A percentile compares a stretch with the other conserved stretches of the same genome.
phyloP scores from a whole-genome alignment of 2,113 vertebrate genomes.

The Entosphenus tridentatus region DNA sequence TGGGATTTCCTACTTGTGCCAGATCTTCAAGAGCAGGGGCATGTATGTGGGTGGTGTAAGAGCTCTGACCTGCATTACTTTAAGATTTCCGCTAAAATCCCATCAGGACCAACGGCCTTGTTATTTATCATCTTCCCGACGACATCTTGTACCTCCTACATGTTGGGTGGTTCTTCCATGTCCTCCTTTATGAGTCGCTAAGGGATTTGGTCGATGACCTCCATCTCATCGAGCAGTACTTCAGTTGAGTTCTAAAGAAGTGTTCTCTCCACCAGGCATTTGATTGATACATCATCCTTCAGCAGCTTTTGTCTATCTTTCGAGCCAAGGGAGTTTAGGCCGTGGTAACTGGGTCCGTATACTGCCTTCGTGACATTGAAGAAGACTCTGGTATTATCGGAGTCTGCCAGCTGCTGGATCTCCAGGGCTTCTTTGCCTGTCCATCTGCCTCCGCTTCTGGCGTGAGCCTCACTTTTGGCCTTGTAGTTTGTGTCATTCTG shows the following conservation, averaged over 20 bases:
- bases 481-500: not conserved
- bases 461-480: not conserved
- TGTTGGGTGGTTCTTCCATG: not conserved
- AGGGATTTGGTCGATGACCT: not conserved
- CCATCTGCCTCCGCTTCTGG: not conserved
- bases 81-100: too few species aligned
- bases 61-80: too few species aligned
- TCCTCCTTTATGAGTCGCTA: not conserved
- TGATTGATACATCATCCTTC: not conserved
- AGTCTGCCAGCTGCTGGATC: not conserved
- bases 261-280: not conserved
- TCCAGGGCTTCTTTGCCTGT: not conserved
- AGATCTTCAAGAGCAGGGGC: not conserved
- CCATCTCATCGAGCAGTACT: not conserved
- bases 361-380: not conserved
- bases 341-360: not conserved
- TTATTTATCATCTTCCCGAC: not conserved
- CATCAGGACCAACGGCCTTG: not conserved
- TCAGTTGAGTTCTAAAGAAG: not conserved
- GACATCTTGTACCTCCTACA: not conserved
- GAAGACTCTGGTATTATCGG: not conserved
- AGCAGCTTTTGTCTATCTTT: not conserved
- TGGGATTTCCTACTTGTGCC: not conserved
- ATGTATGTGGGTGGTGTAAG: too few species aligned
- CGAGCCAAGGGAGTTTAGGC: not conserved